These are phyloP conservation scores for Xanthorhoe spadicearia DNA, from an alignment of 2,888 invertebrate species.

Conservation along the genomic window DNA sequence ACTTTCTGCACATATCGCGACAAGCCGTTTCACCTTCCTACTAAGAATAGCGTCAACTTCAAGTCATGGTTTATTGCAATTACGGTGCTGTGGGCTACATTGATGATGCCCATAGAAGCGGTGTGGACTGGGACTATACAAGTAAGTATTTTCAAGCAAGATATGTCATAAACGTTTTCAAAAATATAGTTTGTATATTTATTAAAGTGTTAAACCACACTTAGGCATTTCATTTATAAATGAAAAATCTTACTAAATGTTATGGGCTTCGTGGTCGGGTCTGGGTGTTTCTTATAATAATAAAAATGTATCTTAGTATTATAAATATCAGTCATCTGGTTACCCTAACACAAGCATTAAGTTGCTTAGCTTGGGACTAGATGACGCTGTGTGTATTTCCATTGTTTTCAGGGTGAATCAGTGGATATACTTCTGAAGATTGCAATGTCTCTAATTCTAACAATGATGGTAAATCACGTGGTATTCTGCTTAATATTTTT, in stretches of 20 bases:
- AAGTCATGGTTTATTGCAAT: background rate
- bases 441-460: background rate
- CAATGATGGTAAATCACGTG: background rate
- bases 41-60: background rate
- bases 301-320: too few relatives aligned
- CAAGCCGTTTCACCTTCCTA: background rate
- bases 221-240: too few relatives aligned
- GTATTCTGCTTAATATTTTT: background rate
- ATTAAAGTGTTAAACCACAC: too few relatives aligned
- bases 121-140: background rate
- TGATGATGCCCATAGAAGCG: background rate
- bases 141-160: background rate
- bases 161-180: too few relatives aligned
- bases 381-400: too few relatives aligned
- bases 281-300: too few relatives aligned
- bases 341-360: too few relatives aligned
- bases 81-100: background rate
- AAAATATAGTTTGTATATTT: too few relatives aligned
- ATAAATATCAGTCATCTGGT: too few relatives aligned
- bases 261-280: too few relatives aligned
- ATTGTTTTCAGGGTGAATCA: background rate
- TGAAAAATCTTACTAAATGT: too few relatives aligned
- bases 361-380: too few relatives aligned
- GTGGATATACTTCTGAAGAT: constrained; percentile 2
- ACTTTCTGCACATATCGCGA: constrained; percentile 13